These are phyloP conservation scores for Mastomys coucha DNA, from an alignment of 2,113 vertebrate species.

Conservation along the genomic window DNA sequence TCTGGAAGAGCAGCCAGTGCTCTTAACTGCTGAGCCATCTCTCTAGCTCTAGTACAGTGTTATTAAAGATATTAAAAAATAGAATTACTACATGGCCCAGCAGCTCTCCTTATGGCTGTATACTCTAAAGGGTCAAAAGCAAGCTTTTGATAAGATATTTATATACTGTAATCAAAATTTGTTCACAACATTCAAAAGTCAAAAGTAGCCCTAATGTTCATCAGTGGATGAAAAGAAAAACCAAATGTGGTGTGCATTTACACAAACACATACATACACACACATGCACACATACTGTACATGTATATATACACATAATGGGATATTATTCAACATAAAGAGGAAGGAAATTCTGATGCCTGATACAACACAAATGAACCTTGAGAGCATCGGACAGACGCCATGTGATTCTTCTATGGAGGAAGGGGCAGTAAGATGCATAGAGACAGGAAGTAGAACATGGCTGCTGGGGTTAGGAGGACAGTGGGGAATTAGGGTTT, in stretches of 20 bases:
- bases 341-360: neutral
- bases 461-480: neutral
- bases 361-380: neutral
- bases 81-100: neutral
- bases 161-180: neutral
- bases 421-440: neutral
- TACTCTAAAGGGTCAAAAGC: neutral
- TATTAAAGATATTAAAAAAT: neutral
- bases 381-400: neutral
- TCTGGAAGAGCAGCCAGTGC: neutral
- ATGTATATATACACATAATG: neutral
- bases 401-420: neutral
- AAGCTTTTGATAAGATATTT: neutral
- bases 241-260: neutral
- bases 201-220: neutral
- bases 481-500: neutral
- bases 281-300: neutral
- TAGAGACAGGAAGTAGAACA: neutral
- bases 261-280: neutral
- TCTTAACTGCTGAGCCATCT: neutral
- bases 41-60: neutral
- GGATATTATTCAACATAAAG: neutral
- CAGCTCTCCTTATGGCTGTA: neutral
- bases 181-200: neutral
- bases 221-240: neutral